These are phyloP conservation scores for Drosophila tristis DNA, from an alignment of 1,140 invertebrate genomes.

Conservation along the genomic window DNA sequence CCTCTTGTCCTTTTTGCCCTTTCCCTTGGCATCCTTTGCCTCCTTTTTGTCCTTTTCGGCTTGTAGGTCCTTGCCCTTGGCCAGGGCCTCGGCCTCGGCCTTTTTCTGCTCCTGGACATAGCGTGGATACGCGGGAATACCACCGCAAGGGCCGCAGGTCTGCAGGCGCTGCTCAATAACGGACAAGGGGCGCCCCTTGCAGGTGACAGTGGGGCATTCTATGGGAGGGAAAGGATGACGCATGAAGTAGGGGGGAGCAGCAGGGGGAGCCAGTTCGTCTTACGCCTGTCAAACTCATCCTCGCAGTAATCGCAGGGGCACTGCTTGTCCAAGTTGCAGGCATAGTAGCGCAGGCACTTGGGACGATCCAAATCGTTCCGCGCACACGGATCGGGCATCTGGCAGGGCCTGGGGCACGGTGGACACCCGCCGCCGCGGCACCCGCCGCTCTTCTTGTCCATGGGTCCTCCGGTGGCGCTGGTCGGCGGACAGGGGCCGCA, in stretches of 20 bases:
- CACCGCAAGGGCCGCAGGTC: conserved; percentile 56
- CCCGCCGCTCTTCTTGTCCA: conserved; percentile 9
- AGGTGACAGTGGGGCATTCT: conserved; percentile 67
- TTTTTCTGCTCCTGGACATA: conserved; percentile 18
- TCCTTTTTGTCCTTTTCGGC: conserved; percentile 26
- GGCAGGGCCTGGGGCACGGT: conserved; percentile 3
- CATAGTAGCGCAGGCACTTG: conserved; percentile 64
- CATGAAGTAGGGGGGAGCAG: neutral
- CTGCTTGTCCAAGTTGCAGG: conserved; percentile 72
- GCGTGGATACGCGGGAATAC: conserved; percentile 40
- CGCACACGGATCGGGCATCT: conserved; percentile 48
- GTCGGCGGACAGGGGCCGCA: conserved; percentile 2
- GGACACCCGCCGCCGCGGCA: conserved; percentile 19
- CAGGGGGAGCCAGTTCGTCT: neutral
- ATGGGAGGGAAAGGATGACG: neutral
- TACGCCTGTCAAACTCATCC: conserved; percentile 73
- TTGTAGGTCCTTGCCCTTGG: conserved; percentile 13
- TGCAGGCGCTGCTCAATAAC: conserved; percentile 55
- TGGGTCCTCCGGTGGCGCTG: conserved; percentile 45
- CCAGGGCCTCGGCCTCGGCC: neutral
- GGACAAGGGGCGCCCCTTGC: conserved; percentile 33
- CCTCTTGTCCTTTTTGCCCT: conserved; percentile 32
- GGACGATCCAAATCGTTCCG: conserved; percentile 1
- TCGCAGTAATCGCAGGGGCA: conserved; percentile 74
- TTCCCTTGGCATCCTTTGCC: conserved; percentile 22